Evolutionary conservation across 2,113 vertebrate species (phyloP), one percentile per base, ranked within the genome.

Genomic region (Mustela nigripes): DNA sequence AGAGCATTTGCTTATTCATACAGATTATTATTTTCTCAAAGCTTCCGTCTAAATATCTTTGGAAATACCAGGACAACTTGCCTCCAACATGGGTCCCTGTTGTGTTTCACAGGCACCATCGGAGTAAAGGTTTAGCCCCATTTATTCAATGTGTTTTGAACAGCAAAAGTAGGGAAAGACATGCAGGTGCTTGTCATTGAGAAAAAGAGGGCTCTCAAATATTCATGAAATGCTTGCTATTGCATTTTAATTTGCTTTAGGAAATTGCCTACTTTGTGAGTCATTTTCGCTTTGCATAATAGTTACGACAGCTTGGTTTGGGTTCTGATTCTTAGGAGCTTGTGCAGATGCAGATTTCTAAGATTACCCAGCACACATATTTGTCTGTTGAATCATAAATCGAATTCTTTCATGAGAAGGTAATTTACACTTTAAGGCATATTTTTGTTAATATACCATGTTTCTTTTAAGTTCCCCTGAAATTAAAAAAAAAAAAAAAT

Each of bases 161-260:
- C 89, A 93, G 84, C 71, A 48, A n/a, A 74, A 94, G 76, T 94
- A 63, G 82, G 88, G 85, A 98, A 98, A 98, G 85, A 91, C 56
- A 67, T 53, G 42, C 95, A 97, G 98, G 98, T 98, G 98, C 79
- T 94, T 98, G 95, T 98, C 98, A 84, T 94, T 74, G 97, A 94
- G 96, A 79, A 98, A 98, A 63, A 96, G 94, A 90, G 95, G 89
- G 91, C 84, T 97, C 98, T 98, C 97, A 97, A 98, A 98, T 98
- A 98, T 98, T 93, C 94, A 97, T 96, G 94, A 98, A 98, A 97
- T 98, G 56, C 97, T 79, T 97, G 33, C 78, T 16, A 97, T 98
- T 97, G 91, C 93, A 96, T 98, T 98, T 98, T 98, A 98, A 98
- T 99, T 99, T 99, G 89, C 94, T 82, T 73, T 97, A 94, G 94